Percentiles rank a stretch among this genome's conserved stretches.
phyloP scores from a whole-genome alignment of 1,140 invertebrate species.

The Papilio polyxenes region DNA sequence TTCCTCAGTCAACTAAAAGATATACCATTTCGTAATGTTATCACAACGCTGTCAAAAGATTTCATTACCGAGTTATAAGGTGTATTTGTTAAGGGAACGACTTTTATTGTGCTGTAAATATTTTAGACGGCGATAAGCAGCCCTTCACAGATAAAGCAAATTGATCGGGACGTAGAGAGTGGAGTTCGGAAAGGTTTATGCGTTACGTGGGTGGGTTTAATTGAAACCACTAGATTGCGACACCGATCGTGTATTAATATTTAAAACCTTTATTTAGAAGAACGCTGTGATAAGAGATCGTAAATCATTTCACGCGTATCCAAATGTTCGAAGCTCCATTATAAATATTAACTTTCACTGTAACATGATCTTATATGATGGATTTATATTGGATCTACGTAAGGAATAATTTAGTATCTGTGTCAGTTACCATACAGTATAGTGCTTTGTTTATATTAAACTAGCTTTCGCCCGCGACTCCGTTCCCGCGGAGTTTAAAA shows the following conservation, averaged over 20 bases:
- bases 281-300: conserved; percentile 41
- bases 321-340: not conserved
- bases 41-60: conserved; percentile 45
- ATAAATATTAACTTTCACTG: conserved; percentile 26
- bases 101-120: conserved; percentile 78
- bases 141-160: conserved; percentile 72
- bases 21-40: conserved; percentile 38
- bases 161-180: conserved; percentile 64
- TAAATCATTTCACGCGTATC: conserved; percentile 36
- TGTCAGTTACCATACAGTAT: no score
- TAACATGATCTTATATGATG: not conserved
- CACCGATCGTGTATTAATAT: conserved; percentile 68
- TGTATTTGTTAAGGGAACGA: conserved; percentile 72
- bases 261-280: conserved; percentile 57
- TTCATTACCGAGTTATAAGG: conserved; percentile 71
- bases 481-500: no score
- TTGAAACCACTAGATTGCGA: conserved; percentile 71
- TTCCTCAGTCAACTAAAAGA: not conserved
- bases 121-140: conserved; percentile 73
- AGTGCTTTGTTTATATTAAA: no score
- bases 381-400: not conserved
- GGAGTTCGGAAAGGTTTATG: conserved; percentile 63
- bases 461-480: no score
- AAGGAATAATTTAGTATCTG: not conserved
- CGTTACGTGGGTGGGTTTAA: conserved; percentile 69